Evolutionary conservation across 1,140 invertebrate genomes (phyloP).

Genomic region (Trichomalopsis sarcophagae): DNA sequence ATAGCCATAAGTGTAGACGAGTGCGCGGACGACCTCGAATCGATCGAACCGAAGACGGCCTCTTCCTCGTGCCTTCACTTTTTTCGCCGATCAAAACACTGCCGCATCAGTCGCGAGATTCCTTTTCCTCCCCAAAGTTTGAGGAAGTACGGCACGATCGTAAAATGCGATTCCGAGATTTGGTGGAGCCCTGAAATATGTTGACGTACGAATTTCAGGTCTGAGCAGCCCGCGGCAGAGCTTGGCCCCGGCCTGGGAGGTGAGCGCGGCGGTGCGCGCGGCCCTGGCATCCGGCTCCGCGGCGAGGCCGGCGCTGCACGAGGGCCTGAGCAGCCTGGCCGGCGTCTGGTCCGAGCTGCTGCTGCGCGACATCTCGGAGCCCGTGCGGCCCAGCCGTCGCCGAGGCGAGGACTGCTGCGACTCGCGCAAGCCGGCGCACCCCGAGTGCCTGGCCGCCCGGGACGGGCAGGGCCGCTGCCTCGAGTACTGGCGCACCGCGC

Average conservation of each 20-base stretch:
- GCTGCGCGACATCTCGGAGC: slow-evolving; percentile 85
- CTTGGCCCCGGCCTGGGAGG: slow-evolving; percentile 75
- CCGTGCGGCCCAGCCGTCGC: slow-evolving; percentile 74
- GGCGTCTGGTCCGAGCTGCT: slow-evolving; percentile 89
- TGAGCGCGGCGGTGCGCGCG: slow-evolving; percentile 56
- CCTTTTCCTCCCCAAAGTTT: too few relatives aligned
- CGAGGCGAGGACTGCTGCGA: slow-evolving; percentile 62
- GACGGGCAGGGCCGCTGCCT: slow-evolving; percentile 75
- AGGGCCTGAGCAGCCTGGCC: slow-evolving; percentile 85
- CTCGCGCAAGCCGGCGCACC: slow-evolving; percentile 61
- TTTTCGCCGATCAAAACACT: neutral
- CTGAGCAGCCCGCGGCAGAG: slow-evolving; percentile 76
- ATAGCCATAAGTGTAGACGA: too few relatives aligned
- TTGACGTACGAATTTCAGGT: slow-evolving; percentile 66
- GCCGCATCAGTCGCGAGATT: too few relatives aligned
- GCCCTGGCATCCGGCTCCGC: neutral
- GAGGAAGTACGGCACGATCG: too few relatives aligned
- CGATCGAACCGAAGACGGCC: neutral
- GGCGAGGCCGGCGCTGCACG: slow-evolving; percentile 71
- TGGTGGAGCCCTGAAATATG: too few relatives aligned
- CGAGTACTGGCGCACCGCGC: slow-evolving; percentile 85
- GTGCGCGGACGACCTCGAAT: neutral
- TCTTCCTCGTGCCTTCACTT: slow-evolving; percentile 12
- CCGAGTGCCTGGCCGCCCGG: slow-evolving; percentile 76
- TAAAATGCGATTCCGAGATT: too few relatives aligned